Evolutionary conservation across 2,888 invertebrate genomes (phyloP).

Genomic region (Noctua pronuba): DNA sequence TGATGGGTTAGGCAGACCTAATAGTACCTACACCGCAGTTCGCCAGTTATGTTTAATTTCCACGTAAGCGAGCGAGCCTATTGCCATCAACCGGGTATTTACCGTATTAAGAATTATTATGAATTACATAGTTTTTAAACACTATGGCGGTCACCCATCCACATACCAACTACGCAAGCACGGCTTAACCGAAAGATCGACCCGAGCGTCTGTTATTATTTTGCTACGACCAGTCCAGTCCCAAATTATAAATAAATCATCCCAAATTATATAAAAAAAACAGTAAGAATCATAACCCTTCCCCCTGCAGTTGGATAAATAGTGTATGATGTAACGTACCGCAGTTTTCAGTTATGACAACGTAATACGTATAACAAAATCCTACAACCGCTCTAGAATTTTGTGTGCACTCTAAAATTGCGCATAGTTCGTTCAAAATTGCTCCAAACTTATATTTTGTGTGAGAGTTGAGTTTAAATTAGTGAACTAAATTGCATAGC

Average conservation of each 20-base stretch:
- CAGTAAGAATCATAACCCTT: not conserved
- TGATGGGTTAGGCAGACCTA: no score
- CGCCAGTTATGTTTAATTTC: not conserved
- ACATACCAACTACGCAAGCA: no score
- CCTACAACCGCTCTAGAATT: not conserved
- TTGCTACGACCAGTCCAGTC: no score
- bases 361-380: not conserved
- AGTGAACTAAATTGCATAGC: slow-evolving; percentile 22
- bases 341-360: not conserved
- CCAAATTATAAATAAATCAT: no score
- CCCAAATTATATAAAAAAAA: not conserved
- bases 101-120: no score
- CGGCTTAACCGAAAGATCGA: no score
- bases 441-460: slow-evolving; percentile 26
- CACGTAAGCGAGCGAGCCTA: no score
- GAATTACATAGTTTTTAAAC: no score
- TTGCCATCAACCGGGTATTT: no score
- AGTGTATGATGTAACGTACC: not conserved
- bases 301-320: not conserved
- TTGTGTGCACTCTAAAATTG: not conserved
- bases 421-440: slow-evolving; percentile 23
- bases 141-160: no score
- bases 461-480: slow-evolving; percentile 5
- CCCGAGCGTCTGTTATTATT: no score
- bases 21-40: no score